Evolutionary conservation across 2,797 vertebrate species (phyloP), one percentile per base, ranked within the genome.

Genomic region (Leptatherina wallacei): DNA sequence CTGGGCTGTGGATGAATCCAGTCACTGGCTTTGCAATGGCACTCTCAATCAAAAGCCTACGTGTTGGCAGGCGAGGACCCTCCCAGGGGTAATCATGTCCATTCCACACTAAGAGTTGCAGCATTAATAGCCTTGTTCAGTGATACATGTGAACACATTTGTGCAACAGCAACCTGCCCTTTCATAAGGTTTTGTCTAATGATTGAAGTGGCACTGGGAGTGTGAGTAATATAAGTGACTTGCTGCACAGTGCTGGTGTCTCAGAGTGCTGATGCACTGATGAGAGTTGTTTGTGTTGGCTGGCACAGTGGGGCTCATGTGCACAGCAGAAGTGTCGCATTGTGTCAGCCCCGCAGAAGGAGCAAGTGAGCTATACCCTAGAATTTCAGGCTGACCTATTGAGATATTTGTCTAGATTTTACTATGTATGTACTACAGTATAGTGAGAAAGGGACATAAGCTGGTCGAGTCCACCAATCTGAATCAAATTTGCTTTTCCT

Each of bases 21-120:
- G 77, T 79, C 80, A 55, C 75, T 65, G 67, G 78, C 77, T 78
- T 78, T 82, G 80, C 84, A 81, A 65, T 71, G 77, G 75, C 78
- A 82, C 78, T 63, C 69, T 79, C 72, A 83, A 81, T 81, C 77
- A 87, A 75, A 83, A 87, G 82, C 78, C 83, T 80, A 70, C 54
- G 18, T 81, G 80, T 80, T 88, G 83, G 85, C 88, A 85, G 82
- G 57, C 69, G 29, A 69, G 61, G 67, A 70, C 38, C 57, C 44
- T 88, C 85, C 78, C 88, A 64, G 61, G 80, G 82, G 88, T 85
- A 85, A 83, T 88, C 69, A 61, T 44, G 85, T 82, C 77, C 74
- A 72, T 83, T 80, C 76, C 78, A 77, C 77, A 79, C 71, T 64
- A 18, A 51, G 73, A 82, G 75, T n/a, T 73, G 71, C 80, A 75